Evolutionary conservation across 2,113 vertebrate genomes (phyloP).

Genomic region (Ammodramus savannarum): DNA sequence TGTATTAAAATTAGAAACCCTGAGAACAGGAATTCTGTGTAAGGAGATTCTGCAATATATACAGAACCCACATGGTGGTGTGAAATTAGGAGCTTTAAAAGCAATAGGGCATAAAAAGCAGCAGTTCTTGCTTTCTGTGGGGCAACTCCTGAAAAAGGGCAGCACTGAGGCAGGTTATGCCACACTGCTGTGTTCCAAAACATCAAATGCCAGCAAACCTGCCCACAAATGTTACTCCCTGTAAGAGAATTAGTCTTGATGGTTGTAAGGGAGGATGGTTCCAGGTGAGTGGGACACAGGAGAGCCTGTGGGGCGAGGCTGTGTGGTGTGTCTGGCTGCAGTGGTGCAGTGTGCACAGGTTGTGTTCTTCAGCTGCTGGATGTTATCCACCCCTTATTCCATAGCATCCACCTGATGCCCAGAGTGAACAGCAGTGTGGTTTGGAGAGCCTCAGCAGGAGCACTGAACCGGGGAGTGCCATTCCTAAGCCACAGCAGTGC

Average conservation of each 20-base stretch:
- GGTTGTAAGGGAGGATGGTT: neutral
- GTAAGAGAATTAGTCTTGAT: neutral
- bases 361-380: neutral
- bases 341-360: rapidly evolving
- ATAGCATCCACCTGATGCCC: neutral
- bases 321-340: neutral
- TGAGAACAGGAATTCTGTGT: neutral
- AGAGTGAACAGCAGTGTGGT: neutral
- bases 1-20: neutral
- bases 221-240: rapidly evolving
- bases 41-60: neutral
- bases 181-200: neutral
- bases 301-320: neutral
- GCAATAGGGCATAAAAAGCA: neutral
- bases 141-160: neutral
- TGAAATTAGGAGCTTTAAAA: neutral
- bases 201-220: neutral
- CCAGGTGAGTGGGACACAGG: neutral
- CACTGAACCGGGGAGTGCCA: neutral
- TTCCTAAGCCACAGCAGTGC: neutral
- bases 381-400: neutral
- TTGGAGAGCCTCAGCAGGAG: no score
- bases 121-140: neutral
- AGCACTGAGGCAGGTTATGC: neutral
- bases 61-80: neutral